Conservation (phyloP, 2,113 vertebrate genomes). For the Dolichallabes microphthalmus region DNA sequence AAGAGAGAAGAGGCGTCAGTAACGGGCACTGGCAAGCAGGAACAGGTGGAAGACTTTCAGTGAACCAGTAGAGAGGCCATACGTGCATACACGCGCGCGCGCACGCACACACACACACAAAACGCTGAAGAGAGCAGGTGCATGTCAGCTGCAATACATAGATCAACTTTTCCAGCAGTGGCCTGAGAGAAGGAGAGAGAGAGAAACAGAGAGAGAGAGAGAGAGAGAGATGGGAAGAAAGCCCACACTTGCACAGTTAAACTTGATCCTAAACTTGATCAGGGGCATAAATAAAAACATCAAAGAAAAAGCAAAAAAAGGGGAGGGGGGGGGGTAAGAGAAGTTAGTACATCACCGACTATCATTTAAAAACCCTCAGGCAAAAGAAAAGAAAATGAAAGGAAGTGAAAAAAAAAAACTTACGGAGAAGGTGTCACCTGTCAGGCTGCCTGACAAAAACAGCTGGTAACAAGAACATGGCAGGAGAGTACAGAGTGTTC, state of each 20-base stretch:
- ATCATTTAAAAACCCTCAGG: background rate
- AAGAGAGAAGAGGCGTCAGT: slow-evolving; percentile 21
- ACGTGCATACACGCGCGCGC: background rate
- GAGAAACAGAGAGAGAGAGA: slow-evolving; percentile 17
- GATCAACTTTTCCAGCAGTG: slow-evolving; percentile 67
- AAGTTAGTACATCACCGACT: background rate
- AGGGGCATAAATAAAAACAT: background rate
- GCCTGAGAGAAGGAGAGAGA: slow-evolving; percentile 10
- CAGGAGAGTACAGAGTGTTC: slow-evolving; percentile 72
- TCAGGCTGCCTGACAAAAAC: slow-evolving; percentile 67
- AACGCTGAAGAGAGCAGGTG: slow-evolving; percentile 73
- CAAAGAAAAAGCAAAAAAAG: slow-evolving; percentile 32
- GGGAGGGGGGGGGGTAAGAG: slow-evolving; percentile 41
- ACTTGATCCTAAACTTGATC: background rate
- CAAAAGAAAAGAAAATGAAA: slow-evolving; percentile 19
- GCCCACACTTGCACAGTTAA: background rate
- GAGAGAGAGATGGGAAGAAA: background rate
- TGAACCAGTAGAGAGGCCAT: slow-evolving; percentile 56
- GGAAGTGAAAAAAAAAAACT: slow-evolving; percentile 35
- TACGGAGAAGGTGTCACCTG: slow-evolving; percentile 76
- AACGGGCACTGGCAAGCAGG: slow-evolving; percentile 41
- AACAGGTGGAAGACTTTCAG: slow-evolving; percentile 71
- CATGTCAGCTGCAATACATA: slow-evolving; percentile 72
- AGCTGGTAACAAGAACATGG: slow-evolving; percentile 75
- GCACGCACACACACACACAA: slow-evolving; percentile 10